These are phyloP conservation scores for Stomatorhinus walkeri DNA, from an alignment of 2,797 vertebrate species.

Conservation along the genomic window DNA sequence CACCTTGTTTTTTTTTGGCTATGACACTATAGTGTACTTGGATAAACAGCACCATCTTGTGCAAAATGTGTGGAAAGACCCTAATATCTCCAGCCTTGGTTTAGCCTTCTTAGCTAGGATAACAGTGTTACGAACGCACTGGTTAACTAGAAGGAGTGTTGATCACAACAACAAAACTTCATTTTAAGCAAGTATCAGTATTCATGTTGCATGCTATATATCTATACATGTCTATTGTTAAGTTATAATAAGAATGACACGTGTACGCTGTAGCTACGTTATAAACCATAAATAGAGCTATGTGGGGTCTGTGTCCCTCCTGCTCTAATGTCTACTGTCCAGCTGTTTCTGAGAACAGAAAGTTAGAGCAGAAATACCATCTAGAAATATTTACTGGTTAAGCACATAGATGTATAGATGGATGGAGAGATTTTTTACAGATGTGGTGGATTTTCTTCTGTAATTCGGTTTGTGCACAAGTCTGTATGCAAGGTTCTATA, in stretches of 20 bases:
- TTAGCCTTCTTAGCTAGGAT: not conserved
- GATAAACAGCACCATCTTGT: constrained; percentile 13
- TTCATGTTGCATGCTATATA: not conserved
- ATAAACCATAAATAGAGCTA: not conserved
- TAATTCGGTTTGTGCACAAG: not conserved
- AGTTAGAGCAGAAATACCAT: not conserved
- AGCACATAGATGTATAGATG: not conserved
- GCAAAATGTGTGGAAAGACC: not conserved
- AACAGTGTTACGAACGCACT: not conserved
- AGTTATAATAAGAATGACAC: not conserved
- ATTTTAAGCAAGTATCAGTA: not conserved
- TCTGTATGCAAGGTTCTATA: not conserved
- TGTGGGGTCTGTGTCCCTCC: not conserved
- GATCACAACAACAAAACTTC: not conserved
- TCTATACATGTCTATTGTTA: not conserved
- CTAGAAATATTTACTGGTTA: not conserved
- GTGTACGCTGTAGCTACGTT: not conserved
- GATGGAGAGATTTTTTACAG: not conserved
- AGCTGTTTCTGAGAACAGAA: not conserved
- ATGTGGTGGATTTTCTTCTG: not conserved
- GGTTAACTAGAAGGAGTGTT: not conserved
- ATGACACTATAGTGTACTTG: not conserved
- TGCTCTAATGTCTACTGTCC: not conserved
- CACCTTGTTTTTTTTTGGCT: not conserved
- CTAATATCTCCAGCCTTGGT: not conserved